Percentiles rank a stretch among this genome's conserved stretches.
Evolutionary conservation across 2,113 vertebrate genomes (phyloP).

Genomic region (Archilochus colubris): DNA sequence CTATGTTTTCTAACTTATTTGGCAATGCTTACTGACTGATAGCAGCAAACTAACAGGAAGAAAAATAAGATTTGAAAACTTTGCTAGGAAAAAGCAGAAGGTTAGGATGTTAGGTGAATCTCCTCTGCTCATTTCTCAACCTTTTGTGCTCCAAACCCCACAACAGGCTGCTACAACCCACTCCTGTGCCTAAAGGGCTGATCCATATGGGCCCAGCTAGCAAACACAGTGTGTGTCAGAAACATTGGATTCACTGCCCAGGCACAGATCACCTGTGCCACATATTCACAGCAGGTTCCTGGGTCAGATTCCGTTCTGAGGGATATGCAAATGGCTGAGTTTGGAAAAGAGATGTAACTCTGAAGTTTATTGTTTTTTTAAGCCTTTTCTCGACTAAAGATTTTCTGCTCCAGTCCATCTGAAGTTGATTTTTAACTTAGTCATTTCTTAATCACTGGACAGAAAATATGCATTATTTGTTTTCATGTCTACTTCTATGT

Average conservation of each 20-base stretch:
- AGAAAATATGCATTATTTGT: slow-evolving; percentile 1
- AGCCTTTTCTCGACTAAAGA: neutral
- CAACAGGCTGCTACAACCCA: neutral
- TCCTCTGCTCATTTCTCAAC: neutral
- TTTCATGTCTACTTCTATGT: neutral
- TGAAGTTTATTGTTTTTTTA: neutral
- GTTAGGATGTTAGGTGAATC: neutral
- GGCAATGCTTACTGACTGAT: neutral
- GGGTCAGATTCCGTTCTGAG: neutral
- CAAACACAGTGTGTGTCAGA: neutral
- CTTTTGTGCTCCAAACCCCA: neutral
- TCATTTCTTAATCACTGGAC: neutral
- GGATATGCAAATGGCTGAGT: neutral
- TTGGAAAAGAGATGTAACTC: neutral
- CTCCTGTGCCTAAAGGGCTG: neutral
- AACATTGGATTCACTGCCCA: rapidly evolving
- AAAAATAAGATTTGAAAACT: neutral
- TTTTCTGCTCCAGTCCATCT: neutral
- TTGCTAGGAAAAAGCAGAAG: neutral
- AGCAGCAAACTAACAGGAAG: neutral
- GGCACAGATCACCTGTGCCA: neutral
- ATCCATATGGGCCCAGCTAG: neutral
- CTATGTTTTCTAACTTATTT: neutral
- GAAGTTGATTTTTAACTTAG: neutral
- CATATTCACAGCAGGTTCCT: neutral